phyloP scores from a whole-genome alignment of 23 tunicate species.

The Clavelina lepadiformis region DNA sequence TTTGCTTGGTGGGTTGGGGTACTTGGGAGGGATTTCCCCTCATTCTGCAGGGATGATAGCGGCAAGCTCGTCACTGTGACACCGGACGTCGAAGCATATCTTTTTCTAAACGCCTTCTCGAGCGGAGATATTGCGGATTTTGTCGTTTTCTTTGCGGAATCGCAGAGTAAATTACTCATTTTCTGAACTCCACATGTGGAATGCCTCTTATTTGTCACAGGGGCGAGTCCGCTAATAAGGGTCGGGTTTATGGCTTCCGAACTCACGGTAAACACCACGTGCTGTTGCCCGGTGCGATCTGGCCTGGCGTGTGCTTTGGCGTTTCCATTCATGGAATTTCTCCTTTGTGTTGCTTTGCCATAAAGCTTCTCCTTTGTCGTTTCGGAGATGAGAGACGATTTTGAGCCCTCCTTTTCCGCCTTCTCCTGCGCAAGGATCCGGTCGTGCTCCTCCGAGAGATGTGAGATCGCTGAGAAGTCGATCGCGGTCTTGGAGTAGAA shows the following conservation, averaged over 20 bases:
- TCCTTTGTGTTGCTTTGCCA: conserved; percentile 27
- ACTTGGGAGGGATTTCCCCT: no score
- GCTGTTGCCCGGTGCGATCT: background rate
- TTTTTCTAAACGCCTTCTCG: conserved; percentile 31
- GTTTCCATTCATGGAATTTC: no score
- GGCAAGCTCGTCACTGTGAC: conserved; percentile 21
- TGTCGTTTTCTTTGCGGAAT: background rate
- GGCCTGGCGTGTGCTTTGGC: background rate
- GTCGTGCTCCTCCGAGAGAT: conserved; percentile 52
- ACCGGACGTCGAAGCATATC: conserved; percentile 15
- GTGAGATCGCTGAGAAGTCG: conserved; percentile 60
- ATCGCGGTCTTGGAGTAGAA: conserved; percentile 31
- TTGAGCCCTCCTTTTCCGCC: conserved; percentile 9
- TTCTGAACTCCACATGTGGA: no score
- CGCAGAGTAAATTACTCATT: no score
- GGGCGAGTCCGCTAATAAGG: no score
- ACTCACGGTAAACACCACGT: no score
- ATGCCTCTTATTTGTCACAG: no score
- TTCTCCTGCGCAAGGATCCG: conserved; percentile 40
- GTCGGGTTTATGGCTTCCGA: no score
- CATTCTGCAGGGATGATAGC: conserved; percentile 12
- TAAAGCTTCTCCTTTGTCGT: conserved; percentile 32
- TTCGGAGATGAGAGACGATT: conserved; percentile 18
- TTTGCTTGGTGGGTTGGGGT: background rate
- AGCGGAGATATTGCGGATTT: conserved; percentile 17